Evolutionary conservation across 2,888 invertebrate genomes (phyloP), one percentile per base, ranked within the genome.

Genomic region (Eurytoma californica): DNA sequence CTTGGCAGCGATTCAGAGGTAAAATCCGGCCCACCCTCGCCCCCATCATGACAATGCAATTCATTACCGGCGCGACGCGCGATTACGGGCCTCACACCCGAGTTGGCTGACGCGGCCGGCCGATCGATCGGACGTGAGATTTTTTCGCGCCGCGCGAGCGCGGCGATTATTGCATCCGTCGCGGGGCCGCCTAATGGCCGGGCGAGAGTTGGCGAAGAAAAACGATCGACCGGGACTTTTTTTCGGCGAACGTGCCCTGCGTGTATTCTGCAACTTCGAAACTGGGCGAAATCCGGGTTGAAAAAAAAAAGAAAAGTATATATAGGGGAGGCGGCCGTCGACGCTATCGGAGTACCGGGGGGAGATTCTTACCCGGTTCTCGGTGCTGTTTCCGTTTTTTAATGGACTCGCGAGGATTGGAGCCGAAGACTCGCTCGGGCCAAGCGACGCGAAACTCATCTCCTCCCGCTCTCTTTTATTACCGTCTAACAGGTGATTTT

Each of bases 161-260:
- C 39, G 20, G 68, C 79, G 79, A 79, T 81, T 81, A 81, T 81
- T 76, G 72, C 76, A 73, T 72, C 75, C 74, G 76, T 28, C 51
- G 67, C 67, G 58, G 72, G 24, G 16, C 24, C n/a, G 47, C n/a
- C 18, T 28, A 53, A 7, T 14, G 16, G 55, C 9, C 28, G 57
- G 57, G 24, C 12, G 3, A 79, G 72, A 79, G 80, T 82, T 80
- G 80, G 77, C 80, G 73, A 66, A 74, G 79, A 77, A 75, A 80
- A 81, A 68, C 80, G 81, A 74, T 76, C 75, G 75, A 55, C 30
- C 20, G 49, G 20, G 39, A 39, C n/a, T n/a, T 74, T 75, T 76
- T 79, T 68, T 24, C 58, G 24, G 51, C 53, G 68, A 57, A 76
- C 76, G 81, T 81, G 79, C 76, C 58, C 66, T 65, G 80, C 78